Conservation (phyloP, 2,113 vertebrate species). For the Otus sunia region DNA sequence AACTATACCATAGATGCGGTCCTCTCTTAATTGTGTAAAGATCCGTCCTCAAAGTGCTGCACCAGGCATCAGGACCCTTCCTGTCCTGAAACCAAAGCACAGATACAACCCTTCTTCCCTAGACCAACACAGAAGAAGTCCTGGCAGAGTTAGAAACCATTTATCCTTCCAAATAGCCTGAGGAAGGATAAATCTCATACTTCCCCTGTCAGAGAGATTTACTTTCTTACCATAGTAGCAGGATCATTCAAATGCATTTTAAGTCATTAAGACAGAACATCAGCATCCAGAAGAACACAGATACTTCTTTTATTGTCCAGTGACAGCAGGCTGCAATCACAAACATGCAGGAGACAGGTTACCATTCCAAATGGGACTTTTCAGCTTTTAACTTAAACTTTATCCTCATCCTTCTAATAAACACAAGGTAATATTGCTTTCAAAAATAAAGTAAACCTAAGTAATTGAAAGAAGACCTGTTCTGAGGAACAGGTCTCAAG, state of each 20-base stretch:
- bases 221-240: background rate
- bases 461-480: background rate
- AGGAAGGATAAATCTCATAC: background rate
- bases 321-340: background rate
- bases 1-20: fast-evolving
- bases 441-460: background rate
- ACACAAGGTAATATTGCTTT: background rate
- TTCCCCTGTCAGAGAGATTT: background rate
- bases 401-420: background rate
- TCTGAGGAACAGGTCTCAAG: background rate
- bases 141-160: background rate
- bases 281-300: background rate
- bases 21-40: background rate
- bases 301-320: background rate
- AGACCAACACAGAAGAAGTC: background rate
- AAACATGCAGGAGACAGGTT: background rate
- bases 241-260: background rate
- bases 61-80: background rate
- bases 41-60: background rate
- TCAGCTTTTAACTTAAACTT: background rate
- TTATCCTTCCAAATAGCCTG: background rate
- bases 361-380: background rate
- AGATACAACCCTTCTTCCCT: background rate
- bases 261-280: background rate
- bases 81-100: background rate